Evolutionary conservation across 2,888 invertebrate species (phyloP).

Genomic region (Tortricodes alternella): DNA sequence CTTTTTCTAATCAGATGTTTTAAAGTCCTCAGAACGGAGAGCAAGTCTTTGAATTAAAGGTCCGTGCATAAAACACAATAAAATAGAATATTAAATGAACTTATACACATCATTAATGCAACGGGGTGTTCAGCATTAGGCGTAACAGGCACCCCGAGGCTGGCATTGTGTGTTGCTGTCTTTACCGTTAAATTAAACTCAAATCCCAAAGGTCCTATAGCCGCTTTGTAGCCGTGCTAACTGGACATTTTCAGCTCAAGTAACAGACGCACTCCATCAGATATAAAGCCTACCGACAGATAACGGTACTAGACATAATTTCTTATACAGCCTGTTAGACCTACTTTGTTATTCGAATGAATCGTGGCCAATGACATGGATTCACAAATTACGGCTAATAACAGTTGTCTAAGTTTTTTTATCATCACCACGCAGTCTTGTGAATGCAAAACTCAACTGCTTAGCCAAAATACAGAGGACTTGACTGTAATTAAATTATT

Average conservation of each 20-base stretch:
- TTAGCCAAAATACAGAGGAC: background rate
- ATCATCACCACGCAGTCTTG: background rate
- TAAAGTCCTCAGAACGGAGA: no score
- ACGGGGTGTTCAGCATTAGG: constrained; percentile 15
- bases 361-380: constrained; percentile 25
- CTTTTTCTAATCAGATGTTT: no score
- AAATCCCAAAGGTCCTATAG: constrained; percentile 17
- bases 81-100: no score
- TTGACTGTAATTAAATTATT: background rate
- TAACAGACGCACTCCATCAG: constrained; percentile 61
- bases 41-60: no score
- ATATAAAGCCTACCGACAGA: constrained; percentile 68
- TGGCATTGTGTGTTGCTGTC: constrained; percentile 42
- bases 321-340: constrained; percentile 47
- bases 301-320: constrained; percentile 69
- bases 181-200: constrained; percentile 53
- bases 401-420: constrained; percentile 8
- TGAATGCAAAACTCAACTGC: background rate
- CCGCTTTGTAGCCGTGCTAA: constrained; percentile 5
- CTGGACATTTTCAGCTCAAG: constrained; percentile 22
- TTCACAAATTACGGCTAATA: constrained; percentile 29
- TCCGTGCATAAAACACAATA: background rate
- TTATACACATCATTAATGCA: background rate
- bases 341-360: constrained; percentile 28
- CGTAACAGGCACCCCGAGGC: constrained; percentile 26